phyloP scores from a whole-genome alignment of 1,140 invertebrate species.

The Heliconius eleuchia region DNA sequence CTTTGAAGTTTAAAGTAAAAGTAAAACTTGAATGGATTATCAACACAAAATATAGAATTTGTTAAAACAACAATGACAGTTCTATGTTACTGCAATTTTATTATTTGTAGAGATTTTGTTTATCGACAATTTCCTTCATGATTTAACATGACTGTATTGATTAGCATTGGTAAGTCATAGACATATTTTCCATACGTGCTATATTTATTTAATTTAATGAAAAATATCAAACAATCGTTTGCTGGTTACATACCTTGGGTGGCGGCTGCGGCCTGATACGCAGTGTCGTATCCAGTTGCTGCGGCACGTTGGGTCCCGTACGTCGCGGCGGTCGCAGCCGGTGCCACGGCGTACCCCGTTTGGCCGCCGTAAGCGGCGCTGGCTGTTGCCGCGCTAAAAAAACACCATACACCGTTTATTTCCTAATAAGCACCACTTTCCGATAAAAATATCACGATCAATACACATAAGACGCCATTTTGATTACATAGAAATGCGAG shows the following conservation, averaged over 20 bases:
- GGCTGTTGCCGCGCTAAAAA: slow-evolving; percentile 82
- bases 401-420: slow-evolving; percentile 41
- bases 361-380: slow-evolving; percentile 90
- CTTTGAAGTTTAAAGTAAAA: too few species aligned
- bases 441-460: slow-evolving; percentile 58
- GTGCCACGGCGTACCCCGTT: slow-evolving; percentile 91
- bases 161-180: neutral
- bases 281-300: slow-evolving; percentile 88
- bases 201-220: neutral
- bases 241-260: slow-evolving; percentile 83
- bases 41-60: neutral
- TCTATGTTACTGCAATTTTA: too few species aligned
- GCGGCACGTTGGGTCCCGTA: slow-evolving; percentile 89
- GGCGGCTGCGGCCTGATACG: slow-evolving; percentile 88
- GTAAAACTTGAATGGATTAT: neutral
- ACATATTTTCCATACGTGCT: neutral
- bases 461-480: slow-evolving; percentile 75
- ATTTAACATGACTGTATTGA: neutral
- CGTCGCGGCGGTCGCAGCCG: slow-evolving; percentile 88
- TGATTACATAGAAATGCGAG: slow-evolving; percentile 69
- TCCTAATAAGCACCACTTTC: slow-evolving; percentile 38
- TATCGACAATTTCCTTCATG: too few species aligned
- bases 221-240: neutral
- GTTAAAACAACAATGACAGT: neutral
- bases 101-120: too few species aligned